Base-by-base conservation (phyloP, 2,888 invertebrate species). In the Sericinus montela region DNA sequence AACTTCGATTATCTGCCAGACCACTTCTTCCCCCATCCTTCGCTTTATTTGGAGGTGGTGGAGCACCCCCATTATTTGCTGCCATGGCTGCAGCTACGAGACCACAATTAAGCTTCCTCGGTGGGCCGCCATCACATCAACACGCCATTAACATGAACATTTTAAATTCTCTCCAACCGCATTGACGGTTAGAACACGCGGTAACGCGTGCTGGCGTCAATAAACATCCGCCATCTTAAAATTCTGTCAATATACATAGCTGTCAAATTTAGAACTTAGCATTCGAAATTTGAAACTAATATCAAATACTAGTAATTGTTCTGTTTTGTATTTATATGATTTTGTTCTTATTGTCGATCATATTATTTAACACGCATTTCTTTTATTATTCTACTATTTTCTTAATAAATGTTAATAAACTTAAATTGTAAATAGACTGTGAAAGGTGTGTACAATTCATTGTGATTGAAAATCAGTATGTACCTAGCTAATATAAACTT, bases 1-100 rank as follows among this genome's bases (percentile, higher is more conserved):
- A 97, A 75, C 86, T 97, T 45, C 91, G 97, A 64, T 90, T 96
- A 19, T 95, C 96, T n/a, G 94, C 95, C 4, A 89, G 95, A 56
- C 95, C 95, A 0, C 82, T 95, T 51, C 80, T 95, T 46, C 93
- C 94, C 39, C 94, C 94, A 11, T 93, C 94, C 34, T 93, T 94
- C 67, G 93, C 93, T 23, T 84, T 93, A 51, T 91, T 93, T 65
- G 92, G 92, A 0, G 91, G 91, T 1, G 93, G 92, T 28, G 91
- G 91, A 5, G 91, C 91, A 0, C 91, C 91, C 19, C 93, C 93
- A n/a, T 90, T 93, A 54, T 91, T 93, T 62, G 93, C 93, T 29
- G 91, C 91, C 19, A 91, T 91, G 80, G 90, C 89, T 0, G 92
- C 92, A 0, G 93, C 93, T 56, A 91, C 92, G 2, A 80, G 92